Base-by-base conservation (phyloP, 35 echinoderm and acorn worm genomes). In the Ptychodera flava region DNA sequence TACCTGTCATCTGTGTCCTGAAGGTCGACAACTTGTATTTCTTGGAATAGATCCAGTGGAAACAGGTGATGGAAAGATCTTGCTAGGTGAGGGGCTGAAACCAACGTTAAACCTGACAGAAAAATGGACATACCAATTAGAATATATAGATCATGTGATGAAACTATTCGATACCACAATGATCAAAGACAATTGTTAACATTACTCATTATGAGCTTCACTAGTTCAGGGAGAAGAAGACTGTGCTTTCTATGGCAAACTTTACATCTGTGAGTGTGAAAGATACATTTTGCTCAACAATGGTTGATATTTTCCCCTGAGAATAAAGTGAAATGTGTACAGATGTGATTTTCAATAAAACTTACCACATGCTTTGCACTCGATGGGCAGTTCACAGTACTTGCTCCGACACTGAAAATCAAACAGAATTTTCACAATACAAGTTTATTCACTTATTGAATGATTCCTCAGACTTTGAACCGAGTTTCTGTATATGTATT, bases 331-430 rank as follows among this genome's bases (percentile, higher is more conserved):
- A n/a, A n/a, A n/a, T n/a, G n/a, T n/a, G n/a, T n/a, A n/a, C n/a
- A n/a, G n/a, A n/a, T n/a, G n/a, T n/a, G n/a, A n/a, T n/a, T n/a
- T n/a, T n/a, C n/a, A n/a, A n/a, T n/a, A n/a, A n/a, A n/a, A n/a
- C 96, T 83, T 36, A 99, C 96, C 96, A 87, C 96, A 99, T 1
- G 90, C 93, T 94, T 94, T 99, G 86, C 96, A 99, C 64, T 99
- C 96, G 14, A 94, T 87, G 15, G 96, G 96, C 33, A 99, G 82
- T 45, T 99, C 96, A 86, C 96, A 99, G 36, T 99, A 99, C 80
- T 99, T 99, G 90, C 96, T 99, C 37, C 85, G 36, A 91, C 96
- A 99, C 36, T 99, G 45, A n/a, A n/a, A n/a, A n/a, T n/a, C n/a
- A n/a, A n/a, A n/a, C n/a, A n/a, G n/a, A n/a, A n/a, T n/a, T n/a